Evolutionary conservation across 2,113 vertebrate species (phyloP).

Genomic region (Xyliphius kryptos): DNA sequence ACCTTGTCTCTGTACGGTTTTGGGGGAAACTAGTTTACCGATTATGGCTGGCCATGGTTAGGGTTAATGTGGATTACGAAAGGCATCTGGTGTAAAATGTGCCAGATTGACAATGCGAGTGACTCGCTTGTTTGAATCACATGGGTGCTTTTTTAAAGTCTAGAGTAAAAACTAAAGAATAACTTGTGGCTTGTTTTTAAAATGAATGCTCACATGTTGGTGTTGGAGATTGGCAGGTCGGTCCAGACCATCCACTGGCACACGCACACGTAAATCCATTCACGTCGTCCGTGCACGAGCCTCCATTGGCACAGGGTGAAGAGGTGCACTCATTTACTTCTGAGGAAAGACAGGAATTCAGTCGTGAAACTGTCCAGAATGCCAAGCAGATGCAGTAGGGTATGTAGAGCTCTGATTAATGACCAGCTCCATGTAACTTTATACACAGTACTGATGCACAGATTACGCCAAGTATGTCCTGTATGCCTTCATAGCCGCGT

Average conservation of each 20-base stretch:
- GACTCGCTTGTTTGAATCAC: too few species aligned
- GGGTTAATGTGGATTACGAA: too few species aligned
- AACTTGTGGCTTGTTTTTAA: too few species aligned
- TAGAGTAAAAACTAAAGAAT: too few species aligned
- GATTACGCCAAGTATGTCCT: constrained; percentile 32
- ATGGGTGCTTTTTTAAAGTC: too few species aligned
- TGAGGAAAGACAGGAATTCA: constrained; percentile 40
- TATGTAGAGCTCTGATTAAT: not conserved
- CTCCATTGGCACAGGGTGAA: constrained; percentile 71
- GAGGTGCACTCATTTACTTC: constrained; percentile 72
- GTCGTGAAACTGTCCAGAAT: not conserved
- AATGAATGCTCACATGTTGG: constrained; percentile 72
- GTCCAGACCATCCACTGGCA: constrained; percentile 70
- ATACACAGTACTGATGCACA: constrained; percentile 43
- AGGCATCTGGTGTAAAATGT: too few species aligned
- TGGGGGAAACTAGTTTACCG: too few species aligned
- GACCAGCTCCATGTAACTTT: constrained; percentile 35
- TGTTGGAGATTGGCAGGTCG: constrained; percentile 67
- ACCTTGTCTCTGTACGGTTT: too few species aligned
- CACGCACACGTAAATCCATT: constrained; percentile 73
- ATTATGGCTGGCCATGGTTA: too few species aligned
- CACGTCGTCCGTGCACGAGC: constrained; percentile 70
- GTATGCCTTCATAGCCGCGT: too few species aligned
- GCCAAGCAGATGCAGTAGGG: constrained; percentile 14
- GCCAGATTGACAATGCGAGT: too few species aligned